Evolutionary conservation across 2,113 vertebrate genomes (phyloP).

Genomic region (Oryzias woworae): DNA sequence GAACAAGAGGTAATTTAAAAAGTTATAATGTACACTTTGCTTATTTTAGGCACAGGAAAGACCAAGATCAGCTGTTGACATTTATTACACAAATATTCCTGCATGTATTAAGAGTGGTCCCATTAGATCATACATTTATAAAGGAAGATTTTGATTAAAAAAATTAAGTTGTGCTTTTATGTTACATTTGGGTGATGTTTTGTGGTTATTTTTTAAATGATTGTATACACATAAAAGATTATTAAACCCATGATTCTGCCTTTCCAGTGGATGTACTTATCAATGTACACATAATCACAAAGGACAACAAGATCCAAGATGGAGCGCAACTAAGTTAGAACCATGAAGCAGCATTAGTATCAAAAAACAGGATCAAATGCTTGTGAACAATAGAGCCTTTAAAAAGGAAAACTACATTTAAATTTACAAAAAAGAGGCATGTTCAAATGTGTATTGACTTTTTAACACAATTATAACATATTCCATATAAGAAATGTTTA

Average conservation of each 20-base stretch:
- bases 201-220: background rate
- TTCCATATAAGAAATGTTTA: no score
- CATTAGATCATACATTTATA: background rate
- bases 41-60: background rate
- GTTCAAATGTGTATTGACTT: no score
- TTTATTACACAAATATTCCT: background rate
- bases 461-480: no score
- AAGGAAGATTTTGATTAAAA: no score
- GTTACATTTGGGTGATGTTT: background rate
- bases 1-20: constrained; percentile 56
- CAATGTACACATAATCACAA: constrained; percentile 51
- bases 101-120: no score
- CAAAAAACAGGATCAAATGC: no score
- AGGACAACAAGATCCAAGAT: background rate
- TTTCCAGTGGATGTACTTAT: constrained; percentile 47
- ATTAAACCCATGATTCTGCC: background rate
- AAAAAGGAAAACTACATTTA: no score
- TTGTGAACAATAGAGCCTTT: no score
- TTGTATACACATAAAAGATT: no score
- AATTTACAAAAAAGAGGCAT: no score
- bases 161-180: background rate
- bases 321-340: background rate
- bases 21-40: no score
- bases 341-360: no score
- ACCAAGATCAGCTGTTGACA: background rate